Percentiles rank a stretch among this genome's conserved stretches.
These are phyloP conservation scores for Neoniphon sammara DNA, from an alignment of 2,797 vertebrate species.

Conservation along the genomic window DNA sequence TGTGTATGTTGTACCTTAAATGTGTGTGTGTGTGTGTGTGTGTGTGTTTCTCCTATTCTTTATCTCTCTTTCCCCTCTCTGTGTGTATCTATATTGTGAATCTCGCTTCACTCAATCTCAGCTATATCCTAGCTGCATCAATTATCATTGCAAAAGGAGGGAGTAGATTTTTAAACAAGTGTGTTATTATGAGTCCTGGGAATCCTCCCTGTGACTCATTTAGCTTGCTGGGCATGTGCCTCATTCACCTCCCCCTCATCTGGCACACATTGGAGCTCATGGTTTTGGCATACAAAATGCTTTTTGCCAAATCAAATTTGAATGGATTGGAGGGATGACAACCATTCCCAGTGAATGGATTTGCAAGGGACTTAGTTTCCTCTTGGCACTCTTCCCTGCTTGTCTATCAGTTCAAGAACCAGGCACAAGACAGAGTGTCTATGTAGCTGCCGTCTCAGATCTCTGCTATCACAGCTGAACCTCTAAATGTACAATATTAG, in stretches of 20 bases:
- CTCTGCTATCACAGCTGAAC: slow-evolving; percentile 48
- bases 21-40: neutral
- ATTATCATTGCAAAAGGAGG: slow-evolving; percentile 45
- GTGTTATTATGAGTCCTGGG: slow-evolving; percentile 41
- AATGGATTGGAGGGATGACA: slow-evolving; percentile 79
- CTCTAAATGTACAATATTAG: neutral
- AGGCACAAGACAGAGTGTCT: slow-evolving; percentile 58
- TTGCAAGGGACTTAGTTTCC: slow-evolving; percentile 75
- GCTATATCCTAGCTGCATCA: slow-evolving; percentile 12
- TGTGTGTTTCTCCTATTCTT: neutral
- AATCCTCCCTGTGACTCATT: slow-evolving; percentile 66
- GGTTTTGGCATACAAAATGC: slow-evolving; percentile 75
- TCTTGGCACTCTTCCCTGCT: slow-evolving; percentile 63
- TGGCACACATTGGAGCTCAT: slow-evolving; percentile 63
- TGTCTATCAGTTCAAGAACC: slow-evolving; percentile 42
- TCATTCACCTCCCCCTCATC: slow-evolving; percentile 68
- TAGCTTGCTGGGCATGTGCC: slow-evolving; percentile 50
- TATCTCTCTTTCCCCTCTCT: neutral
- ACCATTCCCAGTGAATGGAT: slow-evolving; percentile 78
- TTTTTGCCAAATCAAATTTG: slow-evolving; percentile 81
- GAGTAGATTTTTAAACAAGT: slow-evolving; percentile 52
- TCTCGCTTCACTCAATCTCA: slow-evolving; percentile 8
- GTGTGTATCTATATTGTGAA: slow-evolving; percentile 14
- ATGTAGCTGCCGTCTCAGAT: slow-evolving; percentile 59
- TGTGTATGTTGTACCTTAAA: too few species aligned